A percentile compares a stretch with the other conserved stretches of the same genome.
Conservation (phyloP, 2,888 invertebrate genomes). For the Teleogryllus oceanicus region DNA sequence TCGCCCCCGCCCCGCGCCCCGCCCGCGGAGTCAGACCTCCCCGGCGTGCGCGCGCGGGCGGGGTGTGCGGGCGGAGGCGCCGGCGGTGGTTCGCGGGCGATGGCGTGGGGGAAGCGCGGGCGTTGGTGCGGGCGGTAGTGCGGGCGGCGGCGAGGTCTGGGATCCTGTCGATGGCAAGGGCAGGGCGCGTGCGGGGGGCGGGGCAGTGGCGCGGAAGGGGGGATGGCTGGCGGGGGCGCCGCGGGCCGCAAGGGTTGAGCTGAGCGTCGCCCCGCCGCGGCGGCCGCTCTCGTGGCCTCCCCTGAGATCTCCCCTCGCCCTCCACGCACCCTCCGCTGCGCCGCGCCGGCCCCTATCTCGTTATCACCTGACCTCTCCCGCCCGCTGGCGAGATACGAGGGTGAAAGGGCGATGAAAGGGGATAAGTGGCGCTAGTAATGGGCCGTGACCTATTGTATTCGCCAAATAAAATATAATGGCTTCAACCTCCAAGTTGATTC, state of each 20-base stretch:
- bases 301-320: background rate
- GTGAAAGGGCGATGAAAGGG: background rate
- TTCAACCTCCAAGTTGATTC: no score
- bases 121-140: background rate
- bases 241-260: no score
- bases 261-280: no score
- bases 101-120: no score
- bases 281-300: background rate
- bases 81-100: no score
- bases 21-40: no score
- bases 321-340: background rate
- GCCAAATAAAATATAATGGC: no score
- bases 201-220: no score
- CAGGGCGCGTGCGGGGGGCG: no score
- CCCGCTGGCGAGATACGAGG: background rate
- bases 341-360: background rate
- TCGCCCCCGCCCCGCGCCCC: background rate
- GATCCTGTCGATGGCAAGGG: background rate
- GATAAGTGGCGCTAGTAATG: background rate
- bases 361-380: background rate
- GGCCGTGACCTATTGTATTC: background rate
- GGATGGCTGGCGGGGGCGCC: no score
- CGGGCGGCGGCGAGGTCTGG: background rate
- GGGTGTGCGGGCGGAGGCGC: no score
- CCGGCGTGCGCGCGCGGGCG: no score